phyloP scores from a whole-genome alignment of 2,113 vertebrate species.

The Hypanus sabinus region DNA sequence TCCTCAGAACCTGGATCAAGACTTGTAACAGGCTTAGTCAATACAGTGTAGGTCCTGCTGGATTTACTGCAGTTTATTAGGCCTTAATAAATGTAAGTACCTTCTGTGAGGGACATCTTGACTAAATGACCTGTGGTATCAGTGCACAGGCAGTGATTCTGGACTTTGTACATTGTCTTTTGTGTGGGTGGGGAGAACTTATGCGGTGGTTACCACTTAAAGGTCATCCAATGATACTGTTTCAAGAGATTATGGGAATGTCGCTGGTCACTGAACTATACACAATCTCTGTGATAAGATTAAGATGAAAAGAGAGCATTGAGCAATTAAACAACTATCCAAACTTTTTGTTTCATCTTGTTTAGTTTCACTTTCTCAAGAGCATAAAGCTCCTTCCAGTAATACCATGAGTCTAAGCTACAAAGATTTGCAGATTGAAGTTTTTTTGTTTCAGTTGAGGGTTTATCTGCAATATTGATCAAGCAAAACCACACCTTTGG shows the following conservation, averaged over 20 bases:
- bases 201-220: background rate
- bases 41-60: slow-evolving; percentile 43
- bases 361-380: background rate
- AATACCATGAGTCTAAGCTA: background rate
- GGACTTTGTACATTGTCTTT: background rate
- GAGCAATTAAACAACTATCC: background rate
- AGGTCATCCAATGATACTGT: background rate
- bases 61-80: slow-evolving; percentile 47
- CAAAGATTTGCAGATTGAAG: background rate
- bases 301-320: background rate
- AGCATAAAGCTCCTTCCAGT: background rate
- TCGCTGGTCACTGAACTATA: background rate
- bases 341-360: slow-evolving; percentile 3
- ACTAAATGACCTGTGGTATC: slow-evolving; percentile 45
- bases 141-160: background rate
- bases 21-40: slow-evolving; percentile 51
- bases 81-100: slow-evolving; percentile 47
- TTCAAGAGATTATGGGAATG: too few relatives aligned
- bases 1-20: slow-evolving; percentile 47
- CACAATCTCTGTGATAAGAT: background rate
- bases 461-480: background rate
- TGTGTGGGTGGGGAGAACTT: background rate
- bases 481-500: background rate
- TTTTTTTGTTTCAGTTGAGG: background rate
- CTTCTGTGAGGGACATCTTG: slow-evolving; percentile 51